phyloP scores from a whole-genome alignment of 2,888 invertebrate species.

The Volucella inflata region DNA sequence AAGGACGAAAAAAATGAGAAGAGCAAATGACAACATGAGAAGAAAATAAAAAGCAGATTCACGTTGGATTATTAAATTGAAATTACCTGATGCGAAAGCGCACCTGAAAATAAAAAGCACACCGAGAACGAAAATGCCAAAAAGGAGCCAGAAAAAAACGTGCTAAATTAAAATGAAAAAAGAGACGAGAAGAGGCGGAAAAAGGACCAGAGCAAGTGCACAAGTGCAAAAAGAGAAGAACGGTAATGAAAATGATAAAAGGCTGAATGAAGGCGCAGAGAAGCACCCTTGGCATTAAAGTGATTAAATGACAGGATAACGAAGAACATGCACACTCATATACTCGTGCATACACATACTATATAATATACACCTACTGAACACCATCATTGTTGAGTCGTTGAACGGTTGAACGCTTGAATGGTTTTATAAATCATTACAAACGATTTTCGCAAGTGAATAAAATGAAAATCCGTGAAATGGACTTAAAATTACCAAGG shows the following conservation, averaged over 20 bases:
- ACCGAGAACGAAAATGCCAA: background rate
- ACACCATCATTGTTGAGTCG: background rate
- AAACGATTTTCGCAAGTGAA: slow-evolving; percentile 41
- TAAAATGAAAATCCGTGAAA: slow-evolving; percentile 62
- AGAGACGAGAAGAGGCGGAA: slow-evolving; percentile 4
- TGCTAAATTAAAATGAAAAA: slow-evolving; percentile 41
- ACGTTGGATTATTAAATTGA: slow-evolving; percentile 72
- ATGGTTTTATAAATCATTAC: slow-evolving; percentile 66
- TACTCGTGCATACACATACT: too few species aligned
- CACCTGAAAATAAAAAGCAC: slow-evolving; percentile 45
- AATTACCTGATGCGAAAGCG: slow-evolving; percentile 62
- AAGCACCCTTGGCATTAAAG: slow-evolving; percentile 46
- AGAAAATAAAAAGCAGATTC: slow-evolving; percentile 52
- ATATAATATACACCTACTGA: background rate
- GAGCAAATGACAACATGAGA: slow-evolving; percentile 52
- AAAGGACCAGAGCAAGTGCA: slow-evolving; percentile 52
- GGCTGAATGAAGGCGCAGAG: slow-evolving; percentile 18
- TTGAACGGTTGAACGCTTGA: slow-evolving; percentile 44
- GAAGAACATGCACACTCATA: slow-evolving; percentile 30
- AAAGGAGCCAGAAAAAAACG: slow-evolving; percentile 8
- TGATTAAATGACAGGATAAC: slow-evolving; percentile 51
- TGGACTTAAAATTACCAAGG: slow-evolving; percentile 60
- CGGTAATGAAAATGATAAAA: slow-evolving; percentile 28
- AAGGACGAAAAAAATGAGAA: slow-evolving; percentile 34
- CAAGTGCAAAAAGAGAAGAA: slow-evolving; percentile 41